These are phyloP conservation scores for Pachycephus smyrnensis DNA, from an alignment of 2,888 invertebrate genomes.

Conservation along the genomic window DNA sequence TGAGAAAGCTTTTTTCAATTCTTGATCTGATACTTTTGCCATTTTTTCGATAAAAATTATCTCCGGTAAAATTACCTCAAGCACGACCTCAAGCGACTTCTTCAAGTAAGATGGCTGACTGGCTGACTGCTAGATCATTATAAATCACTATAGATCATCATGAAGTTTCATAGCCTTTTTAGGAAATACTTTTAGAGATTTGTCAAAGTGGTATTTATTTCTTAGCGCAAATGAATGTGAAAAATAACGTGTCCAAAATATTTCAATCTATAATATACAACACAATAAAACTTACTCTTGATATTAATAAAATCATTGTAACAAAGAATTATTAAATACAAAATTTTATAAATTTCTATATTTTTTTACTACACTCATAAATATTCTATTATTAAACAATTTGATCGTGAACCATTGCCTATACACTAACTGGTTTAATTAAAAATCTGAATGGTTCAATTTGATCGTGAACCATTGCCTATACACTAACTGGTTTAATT, in stretches of 20 bases:
- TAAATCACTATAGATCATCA: neutral
- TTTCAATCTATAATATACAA: neutral
- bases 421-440: neutral
- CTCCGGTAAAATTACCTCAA: neutral
- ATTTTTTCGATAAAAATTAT: slow-evolving; percentile 42
- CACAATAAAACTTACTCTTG: neutral
- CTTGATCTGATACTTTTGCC: slow-evolving; percentile 72
- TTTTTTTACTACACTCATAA: neutral
- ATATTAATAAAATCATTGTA: neutral
- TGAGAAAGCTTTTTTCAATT: slow-evolving; percentile 79
- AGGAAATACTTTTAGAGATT: neutral
- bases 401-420: too few relatives aligned
- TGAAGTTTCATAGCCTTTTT: neutral
- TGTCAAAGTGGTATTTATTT: neutral
- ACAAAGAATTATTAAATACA: neutral
- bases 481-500: neutral
- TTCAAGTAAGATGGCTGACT: neutral
- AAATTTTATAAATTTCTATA: neutral
- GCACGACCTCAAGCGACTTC: too few relatives aligned
- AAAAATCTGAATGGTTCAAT: too few relatives aligned
- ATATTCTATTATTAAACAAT: neutral
- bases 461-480: too few relatives aligned
- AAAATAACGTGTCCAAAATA: neutral
- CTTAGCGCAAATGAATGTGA: neutral
- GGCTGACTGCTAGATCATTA: neutral